Evolutionary conservation across 2,113 vertebrate genomes (phyloP), one percentile per base, ranked within the genome.

Genomic region (Axis porcinus): DNA sequence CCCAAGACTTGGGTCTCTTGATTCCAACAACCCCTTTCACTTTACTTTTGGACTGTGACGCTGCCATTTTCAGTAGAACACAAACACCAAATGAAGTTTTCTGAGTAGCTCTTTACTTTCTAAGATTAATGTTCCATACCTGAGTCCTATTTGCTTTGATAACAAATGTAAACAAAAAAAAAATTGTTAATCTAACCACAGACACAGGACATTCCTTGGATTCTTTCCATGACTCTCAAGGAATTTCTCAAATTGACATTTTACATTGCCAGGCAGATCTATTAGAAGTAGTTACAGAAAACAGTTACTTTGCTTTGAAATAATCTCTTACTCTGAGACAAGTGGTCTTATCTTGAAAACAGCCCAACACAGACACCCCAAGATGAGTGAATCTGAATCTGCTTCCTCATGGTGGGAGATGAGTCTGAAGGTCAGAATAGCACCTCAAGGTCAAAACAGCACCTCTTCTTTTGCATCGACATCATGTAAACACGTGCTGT

Each of bases 171-270:
- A 82, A 33, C 93, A 85, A 91, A 10, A 10, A 36, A 76, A 55
- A 50, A 90, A 3, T 0, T 94, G 45, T 82, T 87, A 52, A 47
- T 36, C 14, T 58, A 86, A n/a, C 40, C 50, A 55, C 25, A 27
- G 76, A 40, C 28, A 40, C 19, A 85, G 50, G 79, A 30, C 54
- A 86, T n/a, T 89, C 86, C 7, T 78, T 76, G 36, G 54, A 86
- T 95, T 89, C 78, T 92, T 88, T 82, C 87, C 9, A 89, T 79
- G 83, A 92, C 86, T 79, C 89, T n/a, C 60, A 81, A 88, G 33
- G 62, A 94, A 89, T 78, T 89, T 28, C 96, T 82, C 89, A 93
- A 97, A 93, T 5, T 86, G 89, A 94, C 83, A 93, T 96, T 97
- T 95, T 45, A 47, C 91, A 86, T 93, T 95, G 82, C 54, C 57